Evolutionary conservation across 2,888 invertebrate genomes (phyloP), one percentile per base, ranked within the genome.

Genomic region (Andrena camellia): DNA sequence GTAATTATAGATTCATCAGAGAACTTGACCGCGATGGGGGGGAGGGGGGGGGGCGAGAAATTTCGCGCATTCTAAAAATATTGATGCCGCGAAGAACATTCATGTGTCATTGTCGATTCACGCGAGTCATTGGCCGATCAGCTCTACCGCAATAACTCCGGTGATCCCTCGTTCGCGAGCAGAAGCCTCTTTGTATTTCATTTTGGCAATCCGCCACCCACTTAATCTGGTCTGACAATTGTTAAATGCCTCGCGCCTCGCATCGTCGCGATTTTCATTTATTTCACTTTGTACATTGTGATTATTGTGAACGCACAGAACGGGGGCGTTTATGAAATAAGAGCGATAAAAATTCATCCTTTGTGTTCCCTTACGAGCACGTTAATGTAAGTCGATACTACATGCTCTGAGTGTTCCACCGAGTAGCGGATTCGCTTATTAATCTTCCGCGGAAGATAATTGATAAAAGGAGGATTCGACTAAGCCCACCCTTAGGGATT

Each of bases 101-200:
- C n/a, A 29, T 10, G 13, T 59, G 48, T 20, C 13, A 64, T 29
- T 6, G 26, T 13, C 8, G 48, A 74, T 57, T 48, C 29, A 23
- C 23, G 63, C 63, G 77, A 67, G 76, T 72, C 72, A 73, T 64
- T 20, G 17, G 35, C 31, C 8, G 62, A 72, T n/a, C 29, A 60
- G 26, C 31, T 68, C 20, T 60, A 2, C 33, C n/a, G 60, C 42
- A 52, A 26, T 23, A 57, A 64, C 31, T 26, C 26, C 48, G 50
- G 3, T 29, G 42, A 57, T 70, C 20, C 35, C 10, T 50, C 57
- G 8, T 26, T 6, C 20, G 33, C n/a, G 3, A 57, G 10, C 17
- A n/a, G 50, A 62, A 54, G n/a, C 3, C 17, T 42, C 42, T 62
- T 52, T 35, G 10, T 17, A 23, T 29, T 13, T 42, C 31, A 20